Percentiles rank a stretch among this genome's conserved stretches.
Evolutionary conservation across 2,888 invertebrate species (phyloP).

Genomic region (Callyntrura guangdongensis): DNA sequence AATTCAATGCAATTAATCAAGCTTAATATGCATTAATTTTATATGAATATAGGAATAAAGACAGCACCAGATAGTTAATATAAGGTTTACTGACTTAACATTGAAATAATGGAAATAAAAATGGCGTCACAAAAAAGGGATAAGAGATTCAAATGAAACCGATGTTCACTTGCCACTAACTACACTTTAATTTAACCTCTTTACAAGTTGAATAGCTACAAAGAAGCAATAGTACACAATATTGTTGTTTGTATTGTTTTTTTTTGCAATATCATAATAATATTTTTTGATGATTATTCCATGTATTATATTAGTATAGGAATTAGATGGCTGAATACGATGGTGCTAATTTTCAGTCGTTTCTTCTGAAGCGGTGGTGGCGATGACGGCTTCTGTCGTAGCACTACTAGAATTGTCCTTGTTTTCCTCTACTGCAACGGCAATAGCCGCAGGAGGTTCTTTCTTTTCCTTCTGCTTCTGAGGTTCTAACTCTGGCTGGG

Average conservation of each 20-base stretch:
- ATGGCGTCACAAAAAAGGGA: too few species aligned
- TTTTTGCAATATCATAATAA: slow-evolving; percentile 50
- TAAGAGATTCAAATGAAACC: neutral
- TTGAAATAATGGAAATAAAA: too few species aligned
- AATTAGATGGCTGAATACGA: slow-evolving; percentile 44
- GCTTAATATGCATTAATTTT: too few species aligned
- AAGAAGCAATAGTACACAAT: slow-evolving; percentile 61
- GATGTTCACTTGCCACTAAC: slow-evolving; percentile 23
- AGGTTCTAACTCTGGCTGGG: slow-evolving; percentile 13
- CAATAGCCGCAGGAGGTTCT: slow-evolving; percentile 25
- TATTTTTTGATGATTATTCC: slow-evolving; percentile 30
- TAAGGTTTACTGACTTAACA: too few species aligned
- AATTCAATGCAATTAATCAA: too few species aligned
- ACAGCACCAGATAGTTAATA: too few species aligned
- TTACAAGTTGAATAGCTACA: slow-evolving; percentile 54
- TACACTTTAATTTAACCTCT: slow-evolving; percentile 44
- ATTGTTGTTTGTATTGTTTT: slow-evolving; percentile 8
- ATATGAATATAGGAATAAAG: too few species aligned
- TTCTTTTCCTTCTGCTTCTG: slow-evolving; percentile 26
- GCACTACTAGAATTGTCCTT: slow-evolving; percentile 32
- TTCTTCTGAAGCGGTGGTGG: slow-evolving; percentile 38
- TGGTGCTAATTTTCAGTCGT: slow-evolving; percentile 61
- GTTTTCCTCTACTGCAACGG: slow-evolving; percentile 37
- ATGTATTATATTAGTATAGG: slow-evolving; percentile 15
- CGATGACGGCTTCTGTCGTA: slow-evolving; percentile 46